Evolutionary conservation across 2,113 vertebrate genomes (phyloP), one percentile per base, ranked within the genome.

Genomic region (Chaetorhynchus papuensis): DNA sequence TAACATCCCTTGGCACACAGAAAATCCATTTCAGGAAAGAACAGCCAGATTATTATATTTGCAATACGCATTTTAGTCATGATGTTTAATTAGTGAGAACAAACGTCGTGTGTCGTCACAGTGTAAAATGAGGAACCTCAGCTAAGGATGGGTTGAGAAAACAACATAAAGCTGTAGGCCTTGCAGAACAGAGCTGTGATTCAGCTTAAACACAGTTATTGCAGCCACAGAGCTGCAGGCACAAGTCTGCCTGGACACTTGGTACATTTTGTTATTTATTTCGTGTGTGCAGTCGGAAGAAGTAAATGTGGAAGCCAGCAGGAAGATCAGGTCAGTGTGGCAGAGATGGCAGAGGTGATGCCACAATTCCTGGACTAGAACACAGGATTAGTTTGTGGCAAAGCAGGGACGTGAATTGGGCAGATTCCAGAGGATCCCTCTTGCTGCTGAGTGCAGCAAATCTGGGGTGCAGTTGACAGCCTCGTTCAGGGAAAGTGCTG

Each of bases 291-390:
- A 21, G 33, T 20, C 1, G 4, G 68, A 61, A 41, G 17, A n/a
- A 44, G n/a, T 37, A 33, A 52, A 65, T 12, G 50, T 30, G 54
- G 56, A 49, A 65, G 11, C 23, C 0, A 47, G 54, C 41, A 78
- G 69, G 74, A 84, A 27, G 47, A 50, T 54, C 17, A 39, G 65
- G 23, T 13, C 31, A 18, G 28, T 5, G 10, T 37, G 14, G 42
- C 33, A n/a, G 42, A 9, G 74, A 4, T 23, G 85, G 47, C 44
- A 44, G 15, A 8, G 68, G 39, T 3, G n/a, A 11, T 13, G 42
- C 5, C 72, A 10, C 0, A 1, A 7, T 31, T 53, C 11, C 74
- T 5, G 0, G 2, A 1, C 5, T 8, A 15, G 72, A 59, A 20
- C 3, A 28, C 9, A 61, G 35, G 54, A 30, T 15, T 8, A 16